phyloP scores from a whole-genome alignment of 2,113 vertebrate species.

The Aramus guarauna region DNA sequence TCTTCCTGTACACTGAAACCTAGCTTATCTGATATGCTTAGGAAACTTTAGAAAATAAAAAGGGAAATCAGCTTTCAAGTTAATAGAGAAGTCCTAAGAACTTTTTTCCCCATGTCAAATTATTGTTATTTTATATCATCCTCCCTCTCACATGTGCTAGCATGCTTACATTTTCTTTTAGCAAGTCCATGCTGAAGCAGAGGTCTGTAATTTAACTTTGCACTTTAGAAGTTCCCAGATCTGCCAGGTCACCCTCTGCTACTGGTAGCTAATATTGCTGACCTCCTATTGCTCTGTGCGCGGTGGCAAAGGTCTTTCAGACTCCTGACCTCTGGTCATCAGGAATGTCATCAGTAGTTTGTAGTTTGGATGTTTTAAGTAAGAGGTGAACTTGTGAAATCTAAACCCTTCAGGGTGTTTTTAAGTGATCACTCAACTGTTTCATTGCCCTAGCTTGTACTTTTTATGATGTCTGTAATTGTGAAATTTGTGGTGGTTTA shows the following conservation, averaged over 20 bases:
- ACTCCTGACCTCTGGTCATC: constrained; percentile 60
- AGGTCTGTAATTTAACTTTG: constrained; percentile 38
- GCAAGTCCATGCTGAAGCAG: not conserved
- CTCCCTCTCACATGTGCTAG: not conserved
- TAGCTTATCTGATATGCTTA: not conserved
- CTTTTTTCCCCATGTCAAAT: not conserved
- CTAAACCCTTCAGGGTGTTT: constrained; percentile 57
- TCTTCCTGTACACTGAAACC: not conserved
- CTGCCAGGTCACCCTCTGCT: constrained; percentile 6
- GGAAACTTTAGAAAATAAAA: not conserved
- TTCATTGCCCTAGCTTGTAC: constrained; percentile 52
- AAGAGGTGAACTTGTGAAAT: constrained; percentile 73
- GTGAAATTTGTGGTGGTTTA: not conserved
- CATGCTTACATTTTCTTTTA: not conserved
- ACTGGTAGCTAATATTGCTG: constrained; percentile 29
- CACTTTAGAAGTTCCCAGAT: not conserved
- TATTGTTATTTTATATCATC: not conserved
- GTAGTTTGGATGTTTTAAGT: constrained; percentile 64
- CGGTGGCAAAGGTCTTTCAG: constrained; percentile 48
- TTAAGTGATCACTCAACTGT: constrained; percentile 62
- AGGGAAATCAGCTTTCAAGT: not conserved
- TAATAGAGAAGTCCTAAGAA: not conserved
- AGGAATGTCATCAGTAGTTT: constrained; percentile 65
- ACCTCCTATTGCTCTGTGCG: constrained; percentile 60
- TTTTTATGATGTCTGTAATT: constrained; percentile 55